Conservation (phyloP, 2,113 vertebrate genomes). For the Oceanites oceanicus region DNA sequence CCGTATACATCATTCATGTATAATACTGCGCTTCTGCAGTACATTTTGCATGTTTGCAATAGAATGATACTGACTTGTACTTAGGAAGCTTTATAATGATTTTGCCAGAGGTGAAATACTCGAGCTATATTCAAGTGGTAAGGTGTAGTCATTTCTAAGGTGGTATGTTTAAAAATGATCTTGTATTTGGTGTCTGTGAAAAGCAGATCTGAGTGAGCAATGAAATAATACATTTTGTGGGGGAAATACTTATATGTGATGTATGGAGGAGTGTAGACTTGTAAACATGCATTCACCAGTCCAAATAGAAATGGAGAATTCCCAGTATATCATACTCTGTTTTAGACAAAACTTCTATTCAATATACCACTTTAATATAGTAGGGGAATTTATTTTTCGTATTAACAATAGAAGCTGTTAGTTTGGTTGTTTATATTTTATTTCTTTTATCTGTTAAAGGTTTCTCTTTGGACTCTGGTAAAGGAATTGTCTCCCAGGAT, state of each 20-base stretch:
- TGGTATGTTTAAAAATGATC: background rate
- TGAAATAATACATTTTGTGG: background rate
- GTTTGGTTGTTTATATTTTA: background rate
- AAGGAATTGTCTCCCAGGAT: conserved; percentile 81
- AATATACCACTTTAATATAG: conserved; percentile 60
- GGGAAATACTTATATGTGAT: background rate
- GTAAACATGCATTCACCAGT: background rate
- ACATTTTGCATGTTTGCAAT: conserved; percentile 48
- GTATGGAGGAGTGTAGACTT: background rate
- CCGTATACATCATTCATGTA: background rate
- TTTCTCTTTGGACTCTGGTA: conserved; percentile 93
- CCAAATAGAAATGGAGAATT: background rate
- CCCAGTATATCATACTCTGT: background rate
- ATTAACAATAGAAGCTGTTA: background rate
- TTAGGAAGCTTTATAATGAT: background rate
- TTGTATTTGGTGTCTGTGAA: background rate
- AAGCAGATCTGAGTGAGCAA: background rate
- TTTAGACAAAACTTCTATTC: background rate
- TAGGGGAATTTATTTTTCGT: background rate
- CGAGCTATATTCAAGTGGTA: conserved; percentile 63
- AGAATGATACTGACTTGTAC: background rate
- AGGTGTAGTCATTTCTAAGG: background rate
- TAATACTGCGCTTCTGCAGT: background rate
- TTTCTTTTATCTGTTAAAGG: conserved; percentile 73
- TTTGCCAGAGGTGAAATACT: background rate